Evolutionary conservation across 2,888 invertebrate genomes (phyloP).

Genomic region (Cotesia congregata): DNA sequence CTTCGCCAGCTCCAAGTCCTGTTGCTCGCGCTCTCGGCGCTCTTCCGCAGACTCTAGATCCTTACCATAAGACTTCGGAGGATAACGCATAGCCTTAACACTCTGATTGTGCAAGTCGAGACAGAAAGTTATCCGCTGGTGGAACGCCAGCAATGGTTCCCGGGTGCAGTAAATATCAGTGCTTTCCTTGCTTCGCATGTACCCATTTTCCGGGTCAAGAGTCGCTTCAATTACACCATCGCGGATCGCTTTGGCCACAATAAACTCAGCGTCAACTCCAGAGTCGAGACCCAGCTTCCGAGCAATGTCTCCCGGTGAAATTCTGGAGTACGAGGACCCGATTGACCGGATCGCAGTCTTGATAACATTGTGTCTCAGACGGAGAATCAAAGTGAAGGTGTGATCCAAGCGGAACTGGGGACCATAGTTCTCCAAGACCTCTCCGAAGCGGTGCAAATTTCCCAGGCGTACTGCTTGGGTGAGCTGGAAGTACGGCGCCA

Average conservation of each 20-base stretch:
- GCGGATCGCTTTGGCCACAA: conserved; percentile 97
- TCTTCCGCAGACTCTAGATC: conserved; percentile 98
- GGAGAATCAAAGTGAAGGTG: conserved; percentile 95
- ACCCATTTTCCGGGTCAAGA: conserved; percentile 94
- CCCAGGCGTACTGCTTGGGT: conserved; percentile 97
- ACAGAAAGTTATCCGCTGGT: conserved; percentile 97
- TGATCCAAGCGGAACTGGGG: conserved; percentile 94
- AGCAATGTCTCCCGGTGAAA: conserved; percentile 95
- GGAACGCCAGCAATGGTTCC: conserved; percentile 96
- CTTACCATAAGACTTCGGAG: conserved; percentile 98
- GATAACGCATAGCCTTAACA: conserved; percentile 99
- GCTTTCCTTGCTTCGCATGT: conserved; percentile 97
- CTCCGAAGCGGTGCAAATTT: conserved; percentile 93
- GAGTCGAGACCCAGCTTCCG: conserved; percentile 94
- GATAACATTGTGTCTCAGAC: conserved; percentile 98
- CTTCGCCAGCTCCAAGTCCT: conserved; percentile 98
- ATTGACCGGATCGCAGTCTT: conserved; percentile 98
- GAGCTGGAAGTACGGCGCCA: conserved; percentile 96
- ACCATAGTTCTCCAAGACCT: conserved; percentile 91
- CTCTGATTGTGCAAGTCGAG: conserved; percentile 98
- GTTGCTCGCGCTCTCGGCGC: conserved; percentile 94
- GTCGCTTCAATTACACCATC: conserved; percentile 99
- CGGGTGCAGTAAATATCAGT: conserved; percentile 97
- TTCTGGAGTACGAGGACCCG: conserved; percentile 95
- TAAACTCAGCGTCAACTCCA: conserved; percentile 98